Evolutionary conservation across 2,797 vertebrate species (phyloP).

Genomic region (Crax fasciolata): DNA sequence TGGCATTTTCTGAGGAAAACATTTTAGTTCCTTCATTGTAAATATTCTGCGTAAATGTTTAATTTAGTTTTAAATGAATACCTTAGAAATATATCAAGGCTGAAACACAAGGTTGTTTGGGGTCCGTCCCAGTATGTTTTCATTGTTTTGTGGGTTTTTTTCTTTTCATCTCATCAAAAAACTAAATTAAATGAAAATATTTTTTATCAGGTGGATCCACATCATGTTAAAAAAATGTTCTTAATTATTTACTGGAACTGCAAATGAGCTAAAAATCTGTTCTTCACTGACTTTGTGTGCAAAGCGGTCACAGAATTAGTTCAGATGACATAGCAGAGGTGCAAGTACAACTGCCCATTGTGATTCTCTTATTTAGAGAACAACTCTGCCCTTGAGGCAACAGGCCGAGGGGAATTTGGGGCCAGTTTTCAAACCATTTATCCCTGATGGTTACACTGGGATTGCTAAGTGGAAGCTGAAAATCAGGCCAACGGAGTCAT

Average conservation of each 20-base stretch:
- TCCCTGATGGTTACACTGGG: not conserved
- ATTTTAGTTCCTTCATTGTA: not conserved
- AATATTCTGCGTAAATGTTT: not conserved
- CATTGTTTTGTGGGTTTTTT: not conserved
- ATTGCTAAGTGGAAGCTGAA: slow-evolving; percentile 23
- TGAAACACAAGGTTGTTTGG: not conserved
- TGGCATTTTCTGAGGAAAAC: slow-evolving; percentile 6
- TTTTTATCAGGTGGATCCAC: not conserved
- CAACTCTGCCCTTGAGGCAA: slow-evolving; percentile 2
- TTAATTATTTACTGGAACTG: not conserved
- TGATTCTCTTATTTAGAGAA: not conserved
- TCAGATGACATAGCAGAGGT: not conserved
- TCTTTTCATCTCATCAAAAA: not conserved
- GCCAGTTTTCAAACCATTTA: slow-evolving; percentile 34
- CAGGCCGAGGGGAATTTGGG: slow-evolving; percentile 39
- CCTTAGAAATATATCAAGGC: not conserved
- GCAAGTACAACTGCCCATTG: not conserved
- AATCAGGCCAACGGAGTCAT: not conserved
- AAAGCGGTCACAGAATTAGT: not conserved
- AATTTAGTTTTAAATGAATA: not conserved
- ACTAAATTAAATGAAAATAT: not conserved
- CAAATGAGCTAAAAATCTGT: not conserved
- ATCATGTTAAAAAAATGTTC: not conserved
- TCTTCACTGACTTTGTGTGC: not conserved
- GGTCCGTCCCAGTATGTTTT: not conserved